Percentiles rank a stretch among this genome's conserved stretches.
Evolutionary conservation across 2,797 vertebrate species (phyloP).

Genomic region (Novumbra hubbsi): DNA sequence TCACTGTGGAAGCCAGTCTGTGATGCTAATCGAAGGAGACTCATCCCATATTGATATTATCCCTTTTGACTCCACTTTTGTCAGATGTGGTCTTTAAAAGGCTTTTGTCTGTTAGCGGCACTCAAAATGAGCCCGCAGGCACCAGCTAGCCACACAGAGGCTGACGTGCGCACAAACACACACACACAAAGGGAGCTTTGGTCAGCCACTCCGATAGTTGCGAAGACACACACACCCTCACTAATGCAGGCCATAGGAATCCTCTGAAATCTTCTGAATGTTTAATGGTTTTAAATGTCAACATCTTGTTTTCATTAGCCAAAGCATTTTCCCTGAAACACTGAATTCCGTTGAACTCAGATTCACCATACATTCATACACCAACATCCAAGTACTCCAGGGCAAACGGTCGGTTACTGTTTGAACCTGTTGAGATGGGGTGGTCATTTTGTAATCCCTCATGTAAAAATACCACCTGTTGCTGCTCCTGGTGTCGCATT

Average conservation of each 20-base stretch:
- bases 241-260: conserved; percentile 33
- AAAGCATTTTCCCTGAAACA: conserved; percentile 31
- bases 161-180: background rate
- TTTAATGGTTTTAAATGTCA: conserved; percentile 59
- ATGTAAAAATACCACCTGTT: conserved; percentile 1
- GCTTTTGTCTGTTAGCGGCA: conserved; percentile 44
- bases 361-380: background rate
- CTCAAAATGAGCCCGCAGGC: conserved; percentile 12
- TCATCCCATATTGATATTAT: conserved; percentile 47
- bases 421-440: background rate
- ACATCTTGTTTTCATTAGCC: conserved; percentile 49
- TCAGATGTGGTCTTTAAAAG: conserved; percentile 44
- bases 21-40: conserved; percentile 46
- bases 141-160: background rate
- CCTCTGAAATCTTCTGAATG: conserved; percentile 52
- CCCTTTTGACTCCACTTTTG: conserved; percentile 39
- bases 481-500: background rate
- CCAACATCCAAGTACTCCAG: conserved; percentile 2
- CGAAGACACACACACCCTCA: background rate
- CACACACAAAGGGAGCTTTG: background rate
- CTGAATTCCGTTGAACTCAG: background rate
- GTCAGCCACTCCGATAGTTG: background rate
- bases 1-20: conserved; percentile 13
- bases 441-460: conserved; percentile 12
- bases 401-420: conserved; percentile 8